Base-by-base conservation (phyloP, 2,888 invertebrate species). In the Parasteatoda lunata region DNA sequence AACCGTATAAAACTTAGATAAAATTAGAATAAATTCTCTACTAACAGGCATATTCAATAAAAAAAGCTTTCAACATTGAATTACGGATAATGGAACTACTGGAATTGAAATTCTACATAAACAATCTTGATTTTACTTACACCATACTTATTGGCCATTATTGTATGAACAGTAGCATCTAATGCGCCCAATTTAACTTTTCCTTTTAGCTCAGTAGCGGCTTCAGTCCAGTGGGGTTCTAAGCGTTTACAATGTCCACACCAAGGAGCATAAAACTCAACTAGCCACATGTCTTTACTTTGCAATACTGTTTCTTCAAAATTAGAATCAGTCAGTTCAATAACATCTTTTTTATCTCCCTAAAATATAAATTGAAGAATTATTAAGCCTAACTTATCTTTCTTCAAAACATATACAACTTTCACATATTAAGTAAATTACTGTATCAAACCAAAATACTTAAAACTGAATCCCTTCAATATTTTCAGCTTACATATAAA, bases 181-280 rank as follows among this genome's bases (percentile, higher is more conserved):
- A 99, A 92, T 4, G 98, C 98, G 86, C 98, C 99, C 30, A 99
- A 92, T 93, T 98, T 99, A 65, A 93, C 92, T 94, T 98, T 98
- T 91, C 98, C 99, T 93, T 97, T 98, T 45, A 99, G 94, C 92
- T 98, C 96, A 5, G 95, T 93, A 30, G 99, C 99, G 3, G 99
- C 99, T 91, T 96, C 95, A 11, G 96, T 96, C 98, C 98, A 99
- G 89, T 98, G 96, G 0, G 99, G 99, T 80, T 96, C 98, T 79
- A 99, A 93, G 91, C 96, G 97, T 93, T 99, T 98, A 93, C 98
- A 98, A 92, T 98, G 98, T 5, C 98, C 97, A 92, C 98, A 98
- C 93, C 93, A 93, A 5, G 93, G 94, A 6, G 99, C 99, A 92
- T 95, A 99, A 94, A 99, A 99, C 93, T 99, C 98, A 3, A 99